Base-by-base conservation (phyloP, 1,140 invertebrate genomes). In the Oppia nitens region DNA sequence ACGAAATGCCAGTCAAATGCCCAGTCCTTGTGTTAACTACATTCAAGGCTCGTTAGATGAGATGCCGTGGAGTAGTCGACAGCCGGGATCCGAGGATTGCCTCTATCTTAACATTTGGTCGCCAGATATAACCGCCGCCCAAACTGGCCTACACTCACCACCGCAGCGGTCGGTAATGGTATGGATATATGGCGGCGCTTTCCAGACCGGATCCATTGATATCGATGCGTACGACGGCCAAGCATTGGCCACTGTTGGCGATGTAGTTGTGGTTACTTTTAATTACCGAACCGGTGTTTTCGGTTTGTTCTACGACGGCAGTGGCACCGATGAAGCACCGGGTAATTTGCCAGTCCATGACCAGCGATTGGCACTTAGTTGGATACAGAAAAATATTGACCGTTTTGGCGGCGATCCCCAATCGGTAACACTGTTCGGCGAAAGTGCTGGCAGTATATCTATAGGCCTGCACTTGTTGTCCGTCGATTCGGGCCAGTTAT, bases 311-410 rank as follows among this genome's bases (percentile, higher is more conserved):
- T 88, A 86, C 57, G 94, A 89, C 0, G 86, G 78, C 0, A 94
- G 90, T 1, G 86, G 78, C 0, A 91, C 94, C 72, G 81, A 86
- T 60, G 87, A 90, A 68, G 90, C 88, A 9, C 87, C 88, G 86
- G 92, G 92, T 20, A 98, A 98, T 75, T 94, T 93, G 74, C 92
- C 91, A 17, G 82, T 96, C 66, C 74, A 92, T 55, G 93, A 97
- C 74, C 86, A 93, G 71, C 78, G 83, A 0, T 81, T 88, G 80
- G 90, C 89, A 0, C 70, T 97, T 17, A 78, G 82, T 67, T 97
- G 90, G 87, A 82, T 98, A 3, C 82, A 83, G 68, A 84, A 90
- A 67, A 97, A 98, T 72, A 94, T 97, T 60, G 80, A 80, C 55
- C 77, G 79, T 27, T 98, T 98, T 72, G 92, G 92, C 47, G 94